These are phyloP conservation scores for Druon quercuslanigerum DNA, from an alignment of 1,140 invertebrate genomes.

Conservation along the genomic window DNA sequence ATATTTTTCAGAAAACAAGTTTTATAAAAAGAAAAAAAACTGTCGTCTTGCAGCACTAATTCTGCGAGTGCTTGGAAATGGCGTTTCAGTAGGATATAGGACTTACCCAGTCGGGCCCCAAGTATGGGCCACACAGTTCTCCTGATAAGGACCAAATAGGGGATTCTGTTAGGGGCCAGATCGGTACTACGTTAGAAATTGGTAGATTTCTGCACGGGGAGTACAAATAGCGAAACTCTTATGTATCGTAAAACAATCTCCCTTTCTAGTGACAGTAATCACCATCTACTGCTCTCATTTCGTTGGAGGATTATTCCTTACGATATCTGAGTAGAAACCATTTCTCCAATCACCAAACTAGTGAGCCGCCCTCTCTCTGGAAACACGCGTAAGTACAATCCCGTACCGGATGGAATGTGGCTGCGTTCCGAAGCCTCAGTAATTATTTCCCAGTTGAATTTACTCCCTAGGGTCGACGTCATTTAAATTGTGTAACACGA, in stretches of 20 bases:
- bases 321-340: constrained; percentile 22
- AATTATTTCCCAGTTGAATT: constrained; percentile 43
- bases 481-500: constrained; percentile 43
- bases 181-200: too few species aligned
- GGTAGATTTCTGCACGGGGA: too few species aligned
- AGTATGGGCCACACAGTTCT: too few species aligned
- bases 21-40: too few species aligned
- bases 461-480: constrained; percentile 37
- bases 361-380: neutral
- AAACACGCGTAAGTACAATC: constrained; percentile 19
- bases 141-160: too few species aligned
- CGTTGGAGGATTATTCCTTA: constrained; percentile 14
- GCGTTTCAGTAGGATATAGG: too few species aligned
- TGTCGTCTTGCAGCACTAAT: too few species aligned
- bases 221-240: constrained; percentile 15
- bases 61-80: too few species aligned
- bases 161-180: too few species aligned
- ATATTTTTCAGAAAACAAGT: too few species aligned
- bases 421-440: constrained; percentile 11
- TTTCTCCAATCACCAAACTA: neutral
- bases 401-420: constrained; percentile 34
- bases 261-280: constrained; percentile 4
- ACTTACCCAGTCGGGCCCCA: too few species aligned
- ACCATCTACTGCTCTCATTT: constrained; percentile 21
- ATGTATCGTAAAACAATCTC: neutral